Evolutionary conservation across 2,888 invertebrate species (phyloP).

Genomic region (Blomia tropicalis): DNA sequence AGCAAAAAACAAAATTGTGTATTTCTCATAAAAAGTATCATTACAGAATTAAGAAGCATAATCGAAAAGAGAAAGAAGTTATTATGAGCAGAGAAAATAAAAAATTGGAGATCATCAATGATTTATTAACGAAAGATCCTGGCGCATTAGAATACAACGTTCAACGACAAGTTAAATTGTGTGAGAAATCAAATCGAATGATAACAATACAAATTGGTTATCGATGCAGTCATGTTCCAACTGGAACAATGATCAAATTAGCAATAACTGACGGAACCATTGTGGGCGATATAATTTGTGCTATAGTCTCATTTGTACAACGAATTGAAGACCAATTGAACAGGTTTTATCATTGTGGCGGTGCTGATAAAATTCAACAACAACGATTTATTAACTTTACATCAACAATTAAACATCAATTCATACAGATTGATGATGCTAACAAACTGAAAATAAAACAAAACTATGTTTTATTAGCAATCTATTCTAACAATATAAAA

Average conservation of each 20-base stretch:
- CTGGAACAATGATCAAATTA: slow-evolving; percentile 77
- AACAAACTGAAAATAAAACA: neutral
- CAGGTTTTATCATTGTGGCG: too few relatives aligned
- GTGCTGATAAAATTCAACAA: too few relatives aligned
- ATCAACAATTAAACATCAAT: neutral
- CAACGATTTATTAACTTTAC: neutral
- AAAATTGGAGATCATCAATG: too few relatives aligned
- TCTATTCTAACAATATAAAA: slow-evolving; percentile 82
- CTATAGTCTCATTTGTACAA: slow-evolving; percentile 51
- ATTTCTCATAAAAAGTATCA: too few relatives aligned
- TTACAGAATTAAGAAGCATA: too few relatives aligned
- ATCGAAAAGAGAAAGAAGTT: too few relatives aligned
- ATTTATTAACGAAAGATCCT: too few relatives aligned
- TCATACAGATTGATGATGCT: neutral
- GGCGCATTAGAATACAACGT: too few relatives aligned
- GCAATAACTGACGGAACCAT: slow-evolving; percentile 84
- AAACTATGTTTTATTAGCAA: slow-evolving; percentile 83
- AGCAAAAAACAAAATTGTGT: too few relatives aligned
- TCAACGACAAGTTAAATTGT: too few relatives aligned
- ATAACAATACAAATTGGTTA: slow-evolving; percentile 85
- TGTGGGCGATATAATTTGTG: slow-evolving; percentile 80
- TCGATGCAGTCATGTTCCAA: slow-evolving; percentile 69
- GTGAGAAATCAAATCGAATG: too few relatives aligned
- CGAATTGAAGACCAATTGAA: neutral
- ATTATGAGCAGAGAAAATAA: too few relatives aligned